Evolutionary conservation across 2,797 vertebrate genomes (phyloP), one percentile per base, ranked within the genome.

Genomic region (Borostomias antarcticus): DNA sequence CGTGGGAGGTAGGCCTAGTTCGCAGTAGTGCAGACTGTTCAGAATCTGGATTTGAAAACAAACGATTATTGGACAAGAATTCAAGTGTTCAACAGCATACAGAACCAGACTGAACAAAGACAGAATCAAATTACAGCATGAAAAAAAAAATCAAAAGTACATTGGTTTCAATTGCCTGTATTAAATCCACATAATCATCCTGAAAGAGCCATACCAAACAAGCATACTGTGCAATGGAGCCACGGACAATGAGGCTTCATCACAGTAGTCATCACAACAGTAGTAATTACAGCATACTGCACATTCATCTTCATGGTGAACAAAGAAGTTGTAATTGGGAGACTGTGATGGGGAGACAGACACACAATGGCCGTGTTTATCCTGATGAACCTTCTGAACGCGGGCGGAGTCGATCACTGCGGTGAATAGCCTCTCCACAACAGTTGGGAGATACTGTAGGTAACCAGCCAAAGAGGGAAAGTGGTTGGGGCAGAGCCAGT

Each of bases 391-490:
- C 28, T 59, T 66, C 82, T 65, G 63, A 75, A 72, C 30, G 63
- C 61, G 57, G 62, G 45, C 40, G 63, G 40, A 64, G 37, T 50
- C 5, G 2, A 15, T 53, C 26, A 50, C 45, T 68, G 64, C 71
- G 76, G 68, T 76, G 79, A 82, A 82, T 74, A 64, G 68, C 74
- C 78, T 77, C 15, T 19, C 40, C 81, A 64, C 74, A 82, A 69
- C 62, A 5, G 75, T 76, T 64, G 65, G 77, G 56, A 64, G 58
- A 70, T 54, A 52, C 25, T 13, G 28, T 64, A n/a, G n/a, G n/a
- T n/a, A n/a, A n/a, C n/a, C n/a, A n/a, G n/a, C n/a, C n/a, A n/a
- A 58, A 50, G 62, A 70, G 58, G 73, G 69, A 65, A 66, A 65
- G 23, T 75, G 70, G n/a, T n/a, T 63, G 69, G 70, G 65, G 9